These are phyloP conservation scores for Tethya wilhelma DNA, from an alignment of 37 sponge, comb jelly and placozoan species.

Conservation along the genomic window DNA sequence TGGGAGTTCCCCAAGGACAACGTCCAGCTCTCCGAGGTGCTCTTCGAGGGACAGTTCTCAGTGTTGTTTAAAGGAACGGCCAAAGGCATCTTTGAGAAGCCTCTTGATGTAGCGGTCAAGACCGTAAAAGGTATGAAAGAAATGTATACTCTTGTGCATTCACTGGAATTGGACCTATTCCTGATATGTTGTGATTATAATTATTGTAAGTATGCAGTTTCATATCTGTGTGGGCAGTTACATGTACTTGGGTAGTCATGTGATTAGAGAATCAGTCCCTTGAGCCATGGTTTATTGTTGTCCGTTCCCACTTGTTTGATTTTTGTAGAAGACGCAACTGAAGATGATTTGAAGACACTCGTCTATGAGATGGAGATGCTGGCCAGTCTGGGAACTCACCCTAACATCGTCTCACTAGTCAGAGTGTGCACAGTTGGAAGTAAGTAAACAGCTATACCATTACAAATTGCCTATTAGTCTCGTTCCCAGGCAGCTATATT, in stretches of 20 bases:
- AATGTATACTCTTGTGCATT: no score
- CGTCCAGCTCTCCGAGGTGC: conserved; percentile 45
- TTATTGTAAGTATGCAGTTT: not conserved
- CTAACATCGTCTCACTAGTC: conserved; percentile 58
- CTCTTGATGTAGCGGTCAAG: conserved; percentile 61
- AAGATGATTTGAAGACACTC: conserved; percentile 57
- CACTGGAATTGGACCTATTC: not conserved
- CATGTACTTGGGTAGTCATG: no score
- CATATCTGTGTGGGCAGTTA: not conserved
- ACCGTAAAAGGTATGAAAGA: conserved; percentile 46
- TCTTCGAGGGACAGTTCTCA: conserved; percentile 51
- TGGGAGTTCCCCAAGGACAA: conserved; percentile 56
- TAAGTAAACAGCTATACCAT: conserved; percentile 2
- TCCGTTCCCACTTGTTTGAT: not conserved
- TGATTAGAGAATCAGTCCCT: no score
- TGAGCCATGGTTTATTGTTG: no score
- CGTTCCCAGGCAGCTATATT: not conserved
- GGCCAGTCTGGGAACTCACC: conserved; percentile 51
- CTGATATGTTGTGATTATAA: not conserved
- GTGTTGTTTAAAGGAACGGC: conserved; percentile 58
- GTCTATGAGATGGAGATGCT: conserved; percentile 64
- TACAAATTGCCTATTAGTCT: not conserved
- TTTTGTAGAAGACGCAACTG: conserved; percentile 41
- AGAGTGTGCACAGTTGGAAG: conserved; percentile 61
- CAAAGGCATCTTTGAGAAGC: conserved; percentile 35